These are phyloP conservation scores for Spheniscus mendiculus DNA, from an alignment of 2,113 vertebrate genomes.

Conservation along the genomic window DNA sequence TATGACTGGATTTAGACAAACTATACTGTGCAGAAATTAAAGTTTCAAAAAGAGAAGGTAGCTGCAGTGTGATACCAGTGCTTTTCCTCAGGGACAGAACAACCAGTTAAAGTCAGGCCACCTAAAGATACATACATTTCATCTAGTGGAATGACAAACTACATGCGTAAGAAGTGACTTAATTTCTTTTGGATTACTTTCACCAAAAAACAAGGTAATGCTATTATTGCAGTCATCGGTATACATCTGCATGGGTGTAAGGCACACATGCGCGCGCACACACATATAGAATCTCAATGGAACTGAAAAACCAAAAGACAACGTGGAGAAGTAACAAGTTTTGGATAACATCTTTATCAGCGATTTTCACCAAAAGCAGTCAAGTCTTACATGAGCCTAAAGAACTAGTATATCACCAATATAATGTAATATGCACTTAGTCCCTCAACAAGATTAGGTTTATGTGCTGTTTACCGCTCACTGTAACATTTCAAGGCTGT, in stretches of 20 bases:
- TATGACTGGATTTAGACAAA: neutral
- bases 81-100: neutral
- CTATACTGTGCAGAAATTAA: neutral
- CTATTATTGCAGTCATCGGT: rapidly evolving
- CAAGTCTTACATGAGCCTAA: neutral
- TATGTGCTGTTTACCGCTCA: neutral
- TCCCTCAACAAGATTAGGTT: neutral
- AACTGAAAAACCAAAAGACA: neutral
- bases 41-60: neutral
- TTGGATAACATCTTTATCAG: neutral
- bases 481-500: neutral
- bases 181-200: neutral
- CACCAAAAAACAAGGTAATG: neutral
- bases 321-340: neutral
- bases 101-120: neutral
- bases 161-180: rapidly evolving
- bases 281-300: rapidly evolving
- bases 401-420: neutral
- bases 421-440: rapidly evolving
- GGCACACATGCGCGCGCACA: rapidly evolving
- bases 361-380: neutral
- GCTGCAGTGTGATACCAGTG: neutral
- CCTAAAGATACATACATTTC: neutral
- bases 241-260: too few relatives aligned
- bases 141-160: neutral